A percentile compares a stretch with the other conserved stretches of the same genome.
Conservation (phyloP, 2,113 vertebrate species). For the Spilogale gracilis region DNA sequence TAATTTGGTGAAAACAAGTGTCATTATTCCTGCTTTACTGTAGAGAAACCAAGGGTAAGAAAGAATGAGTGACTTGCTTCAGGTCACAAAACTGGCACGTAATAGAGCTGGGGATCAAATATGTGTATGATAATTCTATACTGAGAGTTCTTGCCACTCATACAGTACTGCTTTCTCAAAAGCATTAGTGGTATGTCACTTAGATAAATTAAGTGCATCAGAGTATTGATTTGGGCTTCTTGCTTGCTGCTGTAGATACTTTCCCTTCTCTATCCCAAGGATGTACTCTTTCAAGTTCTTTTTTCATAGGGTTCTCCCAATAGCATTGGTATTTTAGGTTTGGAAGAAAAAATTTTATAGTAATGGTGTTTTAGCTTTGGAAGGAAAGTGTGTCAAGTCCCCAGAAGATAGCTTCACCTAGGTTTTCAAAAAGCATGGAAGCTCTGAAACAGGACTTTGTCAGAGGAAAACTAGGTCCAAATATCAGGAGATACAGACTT, state of each 20-base stretch:
- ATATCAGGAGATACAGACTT: not conserved
- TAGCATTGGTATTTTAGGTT: not conserved
- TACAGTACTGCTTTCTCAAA: not conserved
- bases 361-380: not conserved
- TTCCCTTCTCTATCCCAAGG: not conserved
- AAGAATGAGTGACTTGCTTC: not conserved
- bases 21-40: not conserved
- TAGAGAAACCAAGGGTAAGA: not conserved
- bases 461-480: not conserved
- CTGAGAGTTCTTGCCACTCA: not conserved
- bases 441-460: not conserved
- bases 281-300: not conserved
- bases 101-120: not conserved
- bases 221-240: not conserved
- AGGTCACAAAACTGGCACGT: not conserved
- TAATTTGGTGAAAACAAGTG: slow-evolving; percentile 9
- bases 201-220: not conserved
- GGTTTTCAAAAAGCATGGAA: not conserved
- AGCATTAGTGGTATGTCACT: not conserved
- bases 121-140: not conserved
- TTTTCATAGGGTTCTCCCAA: not conserved
- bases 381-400: not conserved
- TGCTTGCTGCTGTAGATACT: not conserved
- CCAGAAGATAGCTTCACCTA: not conserved
- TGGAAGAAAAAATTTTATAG: not conserved